Evolutionary conservation across 2,797 vertebrate species (phyloP), one percentile per base, ranked within the genome.

Genomic region (Syngnathus acus): DNA sequence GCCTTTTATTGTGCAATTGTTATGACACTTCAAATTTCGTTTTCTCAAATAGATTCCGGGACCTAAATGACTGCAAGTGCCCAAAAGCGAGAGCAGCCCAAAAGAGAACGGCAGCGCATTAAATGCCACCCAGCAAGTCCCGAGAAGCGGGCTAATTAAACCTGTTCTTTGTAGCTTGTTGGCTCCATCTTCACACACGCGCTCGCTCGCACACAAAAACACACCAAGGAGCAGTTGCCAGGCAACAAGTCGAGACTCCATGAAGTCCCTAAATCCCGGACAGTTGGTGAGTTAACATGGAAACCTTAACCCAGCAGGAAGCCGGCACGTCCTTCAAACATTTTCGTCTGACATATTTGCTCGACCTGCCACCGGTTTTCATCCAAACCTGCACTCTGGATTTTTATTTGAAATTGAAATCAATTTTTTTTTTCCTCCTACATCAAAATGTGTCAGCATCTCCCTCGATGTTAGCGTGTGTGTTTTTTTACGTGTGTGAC

Each of bases 111-210:
- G 26, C 1, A 21, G 26, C 8, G 60, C 10, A 2, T 23, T 9
- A 16, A 62, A 62, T 62, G 60, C 60, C 60, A 62, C 40, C 40
- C 13, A 9, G 40, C 40, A 26, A 43, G n/a, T 45, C n/a, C 40
- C 42, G 3, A 62, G n/a, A 62, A 62, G 60, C 40, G 16, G 37
- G n/a, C 40, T 62, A 62, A 62, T 62, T 62, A 62, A 62, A 62
- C 40, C 10, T 45, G 40, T 43, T 62, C 60, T 62, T 62, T 62
- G 60, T 45, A 62, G 43, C 40, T 62, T 43, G 40, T 62, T 62
- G 60, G 39, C n/a, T 62, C 21, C 40, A 43, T 43, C 60, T 43
- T 60, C 19, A 40, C 19, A 42, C 38, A 60, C n/a, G 32, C 32
- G 32, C 32, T 32, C 32, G 32, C 32, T 32, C 32, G 32, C 32